Evolutionary conservation across 2,113 vertebrate species (phyloP).

Genomic region (Hippocampus guttulatus): DNA sequence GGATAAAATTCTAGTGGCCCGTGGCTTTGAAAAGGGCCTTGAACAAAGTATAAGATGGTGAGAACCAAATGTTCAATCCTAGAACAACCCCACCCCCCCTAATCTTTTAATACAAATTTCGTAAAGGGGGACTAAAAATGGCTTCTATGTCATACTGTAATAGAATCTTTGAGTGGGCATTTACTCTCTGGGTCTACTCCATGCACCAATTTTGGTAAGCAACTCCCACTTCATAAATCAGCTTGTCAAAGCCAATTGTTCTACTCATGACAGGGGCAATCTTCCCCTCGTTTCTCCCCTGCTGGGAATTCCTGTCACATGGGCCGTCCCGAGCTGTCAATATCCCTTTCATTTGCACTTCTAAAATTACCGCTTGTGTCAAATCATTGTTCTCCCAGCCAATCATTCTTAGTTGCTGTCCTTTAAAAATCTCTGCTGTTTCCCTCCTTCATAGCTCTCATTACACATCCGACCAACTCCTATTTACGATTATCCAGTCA

Average conservation of each 20-base stretch:
- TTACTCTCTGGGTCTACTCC: not conserved
- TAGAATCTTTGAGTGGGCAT: not conserved
- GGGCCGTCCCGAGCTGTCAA: not conserved
- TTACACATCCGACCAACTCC: not conserved
- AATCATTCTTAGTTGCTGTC: not conserved
- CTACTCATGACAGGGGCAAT: not conserved
- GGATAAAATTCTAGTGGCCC: too few relatives aligned
- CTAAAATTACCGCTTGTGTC: constrained; percentile 4
- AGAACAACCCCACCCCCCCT: too few relatives aligned
- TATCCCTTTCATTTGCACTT: not conserved
- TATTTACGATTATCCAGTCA: not conserved
- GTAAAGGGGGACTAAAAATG: too few relatives aligned
- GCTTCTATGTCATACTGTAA: not conserved
- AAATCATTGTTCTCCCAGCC: constrained; percentile 4
- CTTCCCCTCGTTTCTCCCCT: not conserved
- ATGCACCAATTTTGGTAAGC: constrained; percentile 8
- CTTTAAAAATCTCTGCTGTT: not conserved
- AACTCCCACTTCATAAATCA: constrained; percentile 15
- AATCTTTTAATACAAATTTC: not conserved
- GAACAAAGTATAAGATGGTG: too few relatives aligned
- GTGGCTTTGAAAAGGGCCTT: too few relatives aligned
- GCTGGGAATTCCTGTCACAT: constrained; percentile 1
- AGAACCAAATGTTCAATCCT: too few relatives aligned
- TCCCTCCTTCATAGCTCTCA: not conserved
- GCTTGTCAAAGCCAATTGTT: constrained; percentile 6